Percentiles rank a stretch among this genome's conserved stretches.
Conservation (phyloP, 2,888 invertebrate species). For the Luffia ferchaultella region DNA sequence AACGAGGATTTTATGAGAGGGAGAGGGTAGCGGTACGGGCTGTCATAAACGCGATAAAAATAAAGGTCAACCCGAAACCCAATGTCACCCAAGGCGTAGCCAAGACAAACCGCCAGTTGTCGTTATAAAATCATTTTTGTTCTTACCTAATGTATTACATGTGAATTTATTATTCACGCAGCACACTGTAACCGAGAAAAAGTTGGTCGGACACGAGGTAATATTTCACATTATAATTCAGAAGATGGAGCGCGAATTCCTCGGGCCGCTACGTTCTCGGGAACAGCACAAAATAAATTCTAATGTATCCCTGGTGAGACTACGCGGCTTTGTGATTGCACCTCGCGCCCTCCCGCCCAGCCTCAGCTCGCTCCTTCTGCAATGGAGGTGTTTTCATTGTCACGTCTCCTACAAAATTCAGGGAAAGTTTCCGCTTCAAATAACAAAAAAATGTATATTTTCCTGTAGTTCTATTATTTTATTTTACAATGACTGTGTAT, state of each 20-base stretch:
- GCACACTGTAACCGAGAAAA: neutral
- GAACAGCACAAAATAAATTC: slow-evolving; percentile 19
- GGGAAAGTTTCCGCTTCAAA: neutral
- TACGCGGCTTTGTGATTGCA: neutral
- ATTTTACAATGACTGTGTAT: no score
- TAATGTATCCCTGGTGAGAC: slow-evolving; percentile 24
- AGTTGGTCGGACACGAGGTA: slow-evolving; percentile 1
- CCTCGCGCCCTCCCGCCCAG: neutral
- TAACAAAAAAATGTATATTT: no score
- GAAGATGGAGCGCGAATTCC: slow-evolving; percentile 10
- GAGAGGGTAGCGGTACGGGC: no score
- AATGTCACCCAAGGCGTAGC: no score
- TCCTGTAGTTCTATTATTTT: no score
- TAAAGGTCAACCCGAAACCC: no score
- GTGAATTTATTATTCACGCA: neutral
- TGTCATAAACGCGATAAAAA: no score
- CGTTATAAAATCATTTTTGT: no score
- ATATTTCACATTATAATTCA: slow-evolving; percentile 12
- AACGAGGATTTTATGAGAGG: no score
- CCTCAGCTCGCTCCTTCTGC: neutral
- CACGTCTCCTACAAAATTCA: neutral
- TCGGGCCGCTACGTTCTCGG: slow-evolving; percentile 4
- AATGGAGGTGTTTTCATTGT: neutral
- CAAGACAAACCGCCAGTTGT: no score
- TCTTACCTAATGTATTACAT: no score